Conservation (phyloP, 1,140 invertebrate genomes). For the Rhopalosiphum maidis region DNA sequence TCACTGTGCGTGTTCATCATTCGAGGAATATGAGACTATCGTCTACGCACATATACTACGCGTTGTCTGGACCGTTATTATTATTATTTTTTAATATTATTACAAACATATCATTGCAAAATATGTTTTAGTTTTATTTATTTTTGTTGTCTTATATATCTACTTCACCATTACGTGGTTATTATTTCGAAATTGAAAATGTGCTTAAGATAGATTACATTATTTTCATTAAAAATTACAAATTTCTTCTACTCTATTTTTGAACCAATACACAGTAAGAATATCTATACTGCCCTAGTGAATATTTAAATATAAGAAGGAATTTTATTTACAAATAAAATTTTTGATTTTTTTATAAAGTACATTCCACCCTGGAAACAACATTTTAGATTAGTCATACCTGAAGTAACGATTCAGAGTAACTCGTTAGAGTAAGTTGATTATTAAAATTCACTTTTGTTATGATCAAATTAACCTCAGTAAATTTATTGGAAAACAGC, state of each 20-base stretch:
- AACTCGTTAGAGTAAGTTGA: not conserved
- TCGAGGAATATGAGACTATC: not conserved
- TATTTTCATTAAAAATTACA: not conserved
- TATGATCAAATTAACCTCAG: not conserved
- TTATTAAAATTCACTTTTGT: not conserved
- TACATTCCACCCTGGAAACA: no score
- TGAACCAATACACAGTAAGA: not conserved
- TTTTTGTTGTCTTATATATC: not conserved
- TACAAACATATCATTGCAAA: not conserved
- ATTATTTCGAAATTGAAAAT: not conserved
- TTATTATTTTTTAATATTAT: not conserved
- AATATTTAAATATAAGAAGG: no score
- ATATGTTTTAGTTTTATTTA: not conserved
- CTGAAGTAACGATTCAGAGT: not conserved
- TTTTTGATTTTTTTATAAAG: no score
- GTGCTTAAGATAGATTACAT: not conserved
- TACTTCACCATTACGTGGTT: not conserved
- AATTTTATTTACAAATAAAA: not conserved
- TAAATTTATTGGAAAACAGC: not conserved
- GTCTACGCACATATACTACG: not conserved
- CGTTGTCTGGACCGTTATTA: not conserved
- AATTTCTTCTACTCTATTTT: not conserved
- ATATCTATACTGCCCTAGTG: no score
- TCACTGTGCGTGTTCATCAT: not conserved
- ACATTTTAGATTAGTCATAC: not conserved